These are phyloP conservation scores for roundworm (Caenorhabditis elegans) DNA, from an alignment of 1,140 invertebrate species.

Conservation along the genomic window WBcel235 BX284605.5:1801501-1802000, in stretches of 20 bases:
- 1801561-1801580: background rate
- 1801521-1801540: constrained; percentile 10
- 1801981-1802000: too few relatives aligned
- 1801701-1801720: background rate
- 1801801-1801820: background rate
- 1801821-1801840: too few relatives aligned
- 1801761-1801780: background rate
- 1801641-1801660: background rate
- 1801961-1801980: too few relatives aligned
- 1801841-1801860: too few relatives aligned
- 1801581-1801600: background rate
- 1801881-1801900: too few relatives aligned
- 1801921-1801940: too few relatives aligned
- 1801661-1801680: background rate
- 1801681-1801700: background rate
- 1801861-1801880: too few relatives aligned
- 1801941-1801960: too few relatives aligned
- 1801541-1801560: constrained; percentile 14
- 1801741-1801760: too few relatives aligned
- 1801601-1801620: background rate
- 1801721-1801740: too few relatives aligned
- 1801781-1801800: too few relatives aligned
- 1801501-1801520: background rate
- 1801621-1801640: background rate
- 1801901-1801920: too few relatives aligned